These are phyloP conservation scores for Ibidorhyncha struthersii DNA, from an alignment of 2,113 vertebrate species.

Conservation along the genomic window DNA sequence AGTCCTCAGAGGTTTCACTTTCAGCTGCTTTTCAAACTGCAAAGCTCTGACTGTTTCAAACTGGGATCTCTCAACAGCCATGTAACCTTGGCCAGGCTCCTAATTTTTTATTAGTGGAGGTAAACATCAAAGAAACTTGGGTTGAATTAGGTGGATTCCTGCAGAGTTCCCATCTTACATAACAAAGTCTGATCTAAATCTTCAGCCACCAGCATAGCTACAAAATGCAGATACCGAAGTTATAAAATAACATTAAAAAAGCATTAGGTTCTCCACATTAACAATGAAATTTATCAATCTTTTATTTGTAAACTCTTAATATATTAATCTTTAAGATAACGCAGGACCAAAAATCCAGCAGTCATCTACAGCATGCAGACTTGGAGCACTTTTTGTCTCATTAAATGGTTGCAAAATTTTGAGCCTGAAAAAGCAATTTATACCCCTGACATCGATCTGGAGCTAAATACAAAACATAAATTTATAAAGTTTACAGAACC, in stretches of 20 bases:
- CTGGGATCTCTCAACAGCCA: conserved; percentile 12
- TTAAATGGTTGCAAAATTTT: not conserved
- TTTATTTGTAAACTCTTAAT: not conserved
- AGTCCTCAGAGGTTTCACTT: not conserved
- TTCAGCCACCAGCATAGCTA: not conserved
- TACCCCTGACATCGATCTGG: not conserved
- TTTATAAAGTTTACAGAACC: not conserved
- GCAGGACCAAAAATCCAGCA: not conserved
- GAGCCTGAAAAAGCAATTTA: not conserved
- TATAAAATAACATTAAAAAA: not conserved
- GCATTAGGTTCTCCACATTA: not conserved
- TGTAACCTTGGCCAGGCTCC: conserved; percentile 34
- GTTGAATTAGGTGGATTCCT: conserved; percentile 51
- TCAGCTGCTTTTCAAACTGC: conserved; percentile 2
- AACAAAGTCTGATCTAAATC: conserved; percentile 42
- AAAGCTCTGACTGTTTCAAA: conserved; percentile 28
- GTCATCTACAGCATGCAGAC: not conserved
- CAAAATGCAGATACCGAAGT: not conserved
- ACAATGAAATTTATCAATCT: not conserved
- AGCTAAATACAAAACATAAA: not conserved
- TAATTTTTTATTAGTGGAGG: conserved; percentile 46
- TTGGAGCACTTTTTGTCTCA: not conserved
- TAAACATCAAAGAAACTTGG: conserved; percentile 50
- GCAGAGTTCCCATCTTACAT: conserved; percentile 41
- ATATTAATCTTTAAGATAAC: not conserved